Evolutionary conservation across 2,888 invertebrate genomes (phyloP), one percentile per base, ranked within the genome.

Genomic region (Dryobotodes eremita): DNA sequence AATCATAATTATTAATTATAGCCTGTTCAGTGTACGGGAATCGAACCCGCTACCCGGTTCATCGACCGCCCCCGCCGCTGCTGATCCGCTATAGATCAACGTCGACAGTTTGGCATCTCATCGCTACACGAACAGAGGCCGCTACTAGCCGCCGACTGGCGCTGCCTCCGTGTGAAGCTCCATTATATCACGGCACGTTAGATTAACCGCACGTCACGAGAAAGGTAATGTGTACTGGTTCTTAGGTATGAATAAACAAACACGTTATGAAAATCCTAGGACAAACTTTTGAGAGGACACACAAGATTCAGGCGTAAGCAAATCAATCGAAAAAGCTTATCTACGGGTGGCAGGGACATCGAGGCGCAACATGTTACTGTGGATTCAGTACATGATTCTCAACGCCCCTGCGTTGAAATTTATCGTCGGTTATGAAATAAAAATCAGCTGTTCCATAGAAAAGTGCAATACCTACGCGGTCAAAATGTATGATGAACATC

Each of bases 21-120:
- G 85, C 70, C 83, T 79, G 79, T 74, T 69, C 83, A 36, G 73
- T 75, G 85, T 84, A 66, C 75, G 84, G 84, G 85, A 79, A 79
- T 85, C 87, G 85, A 85, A 86, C 71, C 85, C 59, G 85, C 85
- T 86, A 81, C 85, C 85, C 78, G 85, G 85, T 86, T 87, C 88
- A 85, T 81, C 77, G 85, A 85, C 85, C 85, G 85, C 84, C 80
- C 84, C 79, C 71, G 75, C 75, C 71, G 75, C 81, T 61, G 85
- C 81, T 84, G 87, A 85, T 87, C 90, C 80, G 89, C 89, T 85
- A 92, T 92, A 91, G 91, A 92, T 92, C 91, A 91, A 88, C 83
- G 90, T 85, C 82, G 88, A 86, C 86, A 88, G 89, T 84, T 85
- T 85, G 87, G 90, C 91, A 89, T 88, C 89, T 87, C 89, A 86